These are phyloP conservation scores for Poecilia gillii DNA, from an alignment of 2,797 vertebrate species.

Conservation along the genomic window DNA sequence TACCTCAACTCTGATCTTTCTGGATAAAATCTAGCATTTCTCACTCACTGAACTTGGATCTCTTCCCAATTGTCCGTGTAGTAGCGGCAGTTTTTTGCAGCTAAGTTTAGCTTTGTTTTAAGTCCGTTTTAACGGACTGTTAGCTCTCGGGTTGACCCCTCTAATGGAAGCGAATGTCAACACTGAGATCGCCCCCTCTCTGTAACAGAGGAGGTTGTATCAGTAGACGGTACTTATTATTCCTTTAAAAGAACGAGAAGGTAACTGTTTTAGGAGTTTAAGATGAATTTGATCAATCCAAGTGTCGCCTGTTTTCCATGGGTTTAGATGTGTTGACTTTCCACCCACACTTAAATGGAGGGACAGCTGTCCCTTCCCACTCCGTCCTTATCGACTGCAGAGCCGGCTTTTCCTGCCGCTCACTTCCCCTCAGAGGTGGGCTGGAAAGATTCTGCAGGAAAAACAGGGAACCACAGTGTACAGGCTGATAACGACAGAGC, in stretches of 20 bases:
- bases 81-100: neutral
- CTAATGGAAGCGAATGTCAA: neutral
- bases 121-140: neutral
- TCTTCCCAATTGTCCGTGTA: neutral
- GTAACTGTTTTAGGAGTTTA: neutral
- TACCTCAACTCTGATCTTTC: neutral
- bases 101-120: neutral
- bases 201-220: neutral
- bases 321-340: neutral
- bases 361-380: slow-evolving; percentile 47
- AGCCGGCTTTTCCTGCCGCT: slow-evolving; percentile 34
- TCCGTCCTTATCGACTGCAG: slow-evolving; percentile 21
- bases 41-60: neutral
- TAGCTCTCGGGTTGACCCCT: neutral
- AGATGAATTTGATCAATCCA: neutral
- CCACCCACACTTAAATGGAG: slow-evolving; percentile 28
- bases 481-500: slow-evolving; percentile 30
- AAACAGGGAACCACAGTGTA: slow-evolving; percentile 20
- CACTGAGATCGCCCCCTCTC: neutral
- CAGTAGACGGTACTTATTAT: neutral
- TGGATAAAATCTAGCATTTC: neutral
- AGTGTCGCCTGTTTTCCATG: neutral
- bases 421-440: slow-evolving; percentile 44
- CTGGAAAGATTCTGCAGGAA: slow-evolving; percentile 46
- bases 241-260: neutral